Evolutionary conservation across 2,113 vertebrate species (phyloP).

Genomic region (Petromus typicus): DNA sequence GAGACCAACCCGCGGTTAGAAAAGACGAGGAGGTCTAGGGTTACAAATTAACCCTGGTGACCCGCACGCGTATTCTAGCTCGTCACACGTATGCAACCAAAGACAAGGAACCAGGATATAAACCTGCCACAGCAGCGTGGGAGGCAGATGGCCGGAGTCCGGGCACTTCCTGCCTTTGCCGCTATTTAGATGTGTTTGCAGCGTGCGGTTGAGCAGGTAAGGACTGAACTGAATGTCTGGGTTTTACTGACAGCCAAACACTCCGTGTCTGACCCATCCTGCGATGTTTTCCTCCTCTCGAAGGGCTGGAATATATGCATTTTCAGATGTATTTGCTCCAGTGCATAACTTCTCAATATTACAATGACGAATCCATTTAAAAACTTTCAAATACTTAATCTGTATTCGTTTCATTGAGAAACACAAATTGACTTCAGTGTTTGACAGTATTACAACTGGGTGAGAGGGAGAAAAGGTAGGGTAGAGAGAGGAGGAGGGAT

Average conservation of each 20-base stretch:
- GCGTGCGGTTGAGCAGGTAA: constrained; percentile 82
- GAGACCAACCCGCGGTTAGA: not conserved
- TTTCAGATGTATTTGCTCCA: not conserved
- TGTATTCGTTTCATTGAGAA: not conserved
- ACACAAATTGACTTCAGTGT: not conserved
- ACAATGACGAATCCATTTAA: not conserved
- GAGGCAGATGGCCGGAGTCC: constrained; percentile 23
- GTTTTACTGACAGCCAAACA: not conserved
- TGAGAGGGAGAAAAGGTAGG: not conserved
- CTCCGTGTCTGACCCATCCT: constrained; percentile 31
- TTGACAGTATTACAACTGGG: not conserved
- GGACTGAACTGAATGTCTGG: constrained; percentile 47
- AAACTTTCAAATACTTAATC: not conserved
- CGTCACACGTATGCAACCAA: constrained; percentile 52
- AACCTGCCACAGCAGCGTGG: not conserved
- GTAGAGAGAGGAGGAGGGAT: not conserved
- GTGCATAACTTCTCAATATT: constrained; percentile 61
- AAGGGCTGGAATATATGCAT: not conserved
- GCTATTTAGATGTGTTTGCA: constrained; percentile 57
- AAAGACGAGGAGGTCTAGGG: not conserved
- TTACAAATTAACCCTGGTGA: not conserved
- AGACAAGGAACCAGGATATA: constrained; percentile 61
- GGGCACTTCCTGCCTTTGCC: constrained; percentile 35
- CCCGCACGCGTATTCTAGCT: constrained; percentile 39
- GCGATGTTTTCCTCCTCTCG: not conserved